Evolutionary conservation across 1,140 invertebrate genomes (phyloP), one percentile per base, ranked within the genome.

Genomic region (Prorops nasuta): DNA sequence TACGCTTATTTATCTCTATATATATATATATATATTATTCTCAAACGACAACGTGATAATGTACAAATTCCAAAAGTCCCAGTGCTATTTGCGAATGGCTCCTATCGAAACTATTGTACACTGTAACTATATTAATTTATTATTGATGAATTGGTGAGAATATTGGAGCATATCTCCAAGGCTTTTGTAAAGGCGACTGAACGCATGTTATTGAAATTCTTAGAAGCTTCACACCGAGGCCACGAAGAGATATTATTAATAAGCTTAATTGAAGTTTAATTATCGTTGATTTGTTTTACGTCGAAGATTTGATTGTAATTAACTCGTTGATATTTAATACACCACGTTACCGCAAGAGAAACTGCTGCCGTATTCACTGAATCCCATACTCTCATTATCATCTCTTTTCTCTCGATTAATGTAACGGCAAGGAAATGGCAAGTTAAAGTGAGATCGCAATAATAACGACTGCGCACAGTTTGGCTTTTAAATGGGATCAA

Each of bases 331-430:
- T 55, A 49, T 54, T 54, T 63, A 74, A 72, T 74, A 74, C 55
- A 72, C 49, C 58, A 60, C 58, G 61, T 53, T 72, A 52, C 63
- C 64, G 54, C 54, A 68, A 73, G 60, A 61, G 41, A 60, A 58
- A 60, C 58, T 51, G 51, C 58, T 69, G 68, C 69, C 71, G 71
- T 72, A 72, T 72, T 72, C 68, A 73, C 71, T 72, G 63, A 59
- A 69, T 58, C 62, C 58, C 47, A 53, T 61, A 50, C 51, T 50
- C 54, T 54, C 39, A 42, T 42, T 41, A 53, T 32, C 4, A 28
- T 6, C 10, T 28, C 24, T 28, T 28, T 28, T 31, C 37, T 39
- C 19, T 39, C 38, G 16, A 21, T 24, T 14, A 21, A 54, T 7
- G 48, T 44, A 53, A 56, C 47, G 53, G 44, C 46, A 34, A 38